Conservation (phyloP, 2,888 invertebrate genomes). For the Leptarthrus brevirostris region DNA sequence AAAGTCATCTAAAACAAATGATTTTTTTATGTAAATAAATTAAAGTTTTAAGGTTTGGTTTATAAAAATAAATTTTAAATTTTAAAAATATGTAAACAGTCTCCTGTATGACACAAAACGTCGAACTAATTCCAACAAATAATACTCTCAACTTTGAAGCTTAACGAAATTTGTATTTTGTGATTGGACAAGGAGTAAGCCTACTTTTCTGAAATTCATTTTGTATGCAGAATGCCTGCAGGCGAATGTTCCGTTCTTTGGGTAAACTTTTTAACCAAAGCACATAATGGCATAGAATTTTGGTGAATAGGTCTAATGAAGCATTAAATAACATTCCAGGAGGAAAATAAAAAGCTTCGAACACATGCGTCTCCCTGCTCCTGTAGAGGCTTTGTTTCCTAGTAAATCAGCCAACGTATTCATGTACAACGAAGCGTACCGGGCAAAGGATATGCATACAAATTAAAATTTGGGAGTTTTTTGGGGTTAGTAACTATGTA, state of each 20-base stretch:
- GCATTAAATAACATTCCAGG: slow-evolving; percentile 46
- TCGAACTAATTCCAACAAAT: too few species aligned
- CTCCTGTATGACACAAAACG: too few species aligned
- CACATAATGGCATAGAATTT: slow-evolving; percentile 54
- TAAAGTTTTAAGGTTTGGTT: too few species aligned
- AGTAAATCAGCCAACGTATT: slow-evolving; percentile 31
- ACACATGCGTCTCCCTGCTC: slow-evolving; percentile 13
- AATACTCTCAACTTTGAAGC: too few species aligned
- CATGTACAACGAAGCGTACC: slow-evolving; percentile 42
- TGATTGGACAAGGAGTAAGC: neutral
- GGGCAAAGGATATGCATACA: slow-evolving; percentile 48
- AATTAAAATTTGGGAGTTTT: slow-evolving; percentile 38
- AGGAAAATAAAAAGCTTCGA: slow-evolving; percentile 37
- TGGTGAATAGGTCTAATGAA: slow-evolving; percentile 49
- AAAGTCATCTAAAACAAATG: too few species aligned
- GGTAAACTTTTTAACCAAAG: slow-evolving; percentile 53
- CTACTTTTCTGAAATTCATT: slow-evolving; percentile 24
- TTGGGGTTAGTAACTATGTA: slow-evolving; percentile 11
- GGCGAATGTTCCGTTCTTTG: slow-evolving; percentile 21
- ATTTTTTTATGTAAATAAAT: too few species aligned
- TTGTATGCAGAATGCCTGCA: slow-evolving; percentile 51
- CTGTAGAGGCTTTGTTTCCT: slow-evolving; percentile 31
- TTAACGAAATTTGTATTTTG: too few species aligned
- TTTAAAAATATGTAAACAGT: too few species aligned
- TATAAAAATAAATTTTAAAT: too few species aligned